Evolutionary conservation across 1,140 invertebrate genomes (phyloP), one percentile per base, ranked within the genome.

Genomic region (Globodera ellingtonae): DNA sequence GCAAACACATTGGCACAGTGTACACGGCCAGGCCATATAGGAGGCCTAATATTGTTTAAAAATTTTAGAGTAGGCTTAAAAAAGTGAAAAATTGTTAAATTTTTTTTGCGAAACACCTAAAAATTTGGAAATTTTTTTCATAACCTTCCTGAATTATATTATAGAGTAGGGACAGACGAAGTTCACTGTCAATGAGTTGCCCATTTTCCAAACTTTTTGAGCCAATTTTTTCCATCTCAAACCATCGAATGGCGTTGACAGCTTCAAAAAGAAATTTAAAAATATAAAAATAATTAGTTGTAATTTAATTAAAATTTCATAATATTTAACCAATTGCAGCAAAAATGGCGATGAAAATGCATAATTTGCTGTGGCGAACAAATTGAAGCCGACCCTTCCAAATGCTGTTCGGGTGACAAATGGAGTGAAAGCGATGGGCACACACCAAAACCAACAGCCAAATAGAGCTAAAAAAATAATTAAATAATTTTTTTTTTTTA

Each of bases 81-180:
- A 24, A 24, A 24, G 24, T 24, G 24, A 24, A 24, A 24, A 24
- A 24, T 24, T 24, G 24, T 24, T 24, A 24, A 0, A 24, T 24
- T 24, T 24, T 24, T 24, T 24, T 24, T 24, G 24, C 24, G 24
- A 24, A 24, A 24, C 24, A 24, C 1, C 1, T 0, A 24, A 24
- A 24, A 24, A 24, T 24, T 24, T 24, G 24, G 24, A 24, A 24
- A 24, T 21, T 46, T 72, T 72, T 7, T 46, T 72, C 13, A 1
- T 72, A 78, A 79, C 79, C 83, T 79, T 84, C 83, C 62, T 86
- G 84, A n/a, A 84, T 46, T 65, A 86, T 67, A n/a, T 76, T 86
- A 48, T 84, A 84, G 13, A 79, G 35, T 67, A 65, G 69, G n/a
- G 80, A 83, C 13, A 70, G 59, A 67, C 84, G 81, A 46, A 85